Percentiles rank a stretch among this genome's conserved stretches.
Conservation (phyloP, 2,888 invertebrate species). For the Abrostola triplasia region DNA sequence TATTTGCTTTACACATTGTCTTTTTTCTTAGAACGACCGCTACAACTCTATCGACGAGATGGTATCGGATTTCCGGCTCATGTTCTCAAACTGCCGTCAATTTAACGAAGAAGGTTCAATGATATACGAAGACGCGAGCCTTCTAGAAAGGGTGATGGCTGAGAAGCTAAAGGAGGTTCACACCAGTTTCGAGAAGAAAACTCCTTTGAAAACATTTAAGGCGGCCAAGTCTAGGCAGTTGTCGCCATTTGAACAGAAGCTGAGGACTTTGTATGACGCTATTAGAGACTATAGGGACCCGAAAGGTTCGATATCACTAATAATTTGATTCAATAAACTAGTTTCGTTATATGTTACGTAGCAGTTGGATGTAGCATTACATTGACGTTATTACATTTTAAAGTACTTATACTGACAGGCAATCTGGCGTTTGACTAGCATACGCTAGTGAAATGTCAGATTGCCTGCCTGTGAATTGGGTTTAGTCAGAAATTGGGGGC, state of each 20-base stretch:
- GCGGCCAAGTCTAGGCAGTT: conserved; percentile 82
- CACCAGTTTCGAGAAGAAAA: conserved; percentile 86
- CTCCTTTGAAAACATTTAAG: conserved; percentile 86
- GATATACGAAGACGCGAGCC: conserved; percentile 97
- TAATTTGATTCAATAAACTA: not conserved
- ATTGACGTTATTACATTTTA: too few species aligned
- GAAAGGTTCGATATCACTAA: conserved; percentile 70
- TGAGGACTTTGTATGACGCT: conserved; percentile 95
- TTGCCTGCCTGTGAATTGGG: too few species aligned
- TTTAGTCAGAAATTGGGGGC: too few species aligned
- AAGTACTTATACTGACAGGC: too few species aligned
- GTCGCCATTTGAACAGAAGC: conserved; percentile 91
- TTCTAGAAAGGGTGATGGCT: conserved; percentile 94
- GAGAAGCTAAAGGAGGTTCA: conserved; percentile 94
- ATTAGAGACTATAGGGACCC: conserved; percentile 94
- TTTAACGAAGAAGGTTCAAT: conserved; percentile 98
- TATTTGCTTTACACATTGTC: not conserved
- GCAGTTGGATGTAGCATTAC: too few species aligned
- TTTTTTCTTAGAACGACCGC: conserved; percentile 87
- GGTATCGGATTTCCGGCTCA: conserved; percentile 95
- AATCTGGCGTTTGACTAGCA: too few species aligned
- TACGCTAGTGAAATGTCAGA: too few species aligned
- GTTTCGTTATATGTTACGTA: too few species aligned
- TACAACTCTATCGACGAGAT: conserved; percentile 96
- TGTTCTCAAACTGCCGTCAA: conserved; percentile 99